Evolutionary conservation across 2,888 invertebrate species (phyloP).

Genomic region (Steromphala cineraria): DNA sequence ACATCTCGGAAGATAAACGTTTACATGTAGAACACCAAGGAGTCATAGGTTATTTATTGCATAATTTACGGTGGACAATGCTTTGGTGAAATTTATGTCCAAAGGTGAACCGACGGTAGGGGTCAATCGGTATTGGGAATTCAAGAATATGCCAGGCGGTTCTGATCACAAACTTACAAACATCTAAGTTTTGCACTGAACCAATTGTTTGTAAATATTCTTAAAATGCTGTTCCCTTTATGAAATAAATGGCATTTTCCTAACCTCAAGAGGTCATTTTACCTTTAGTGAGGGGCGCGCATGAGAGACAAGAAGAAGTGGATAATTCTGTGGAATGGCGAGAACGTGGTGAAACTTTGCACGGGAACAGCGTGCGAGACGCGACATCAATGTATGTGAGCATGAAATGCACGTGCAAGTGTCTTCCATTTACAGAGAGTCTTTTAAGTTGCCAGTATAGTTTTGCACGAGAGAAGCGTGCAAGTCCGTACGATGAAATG

Average conservation of each 20-base stretch:
- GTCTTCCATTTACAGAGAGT: background rate
- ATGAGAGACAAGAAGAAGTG: background rate
- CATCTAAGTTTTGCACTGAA: background rate
- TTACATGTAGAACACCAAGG: background rate
- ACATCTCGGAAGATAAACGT: background rate
- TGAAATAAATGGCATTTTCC: background rate
- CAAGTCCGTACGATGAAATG: background rate
- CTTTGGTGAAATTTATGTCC: background rate
- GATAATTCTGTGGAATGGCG: background rate
- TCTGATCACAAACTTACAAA: no score
- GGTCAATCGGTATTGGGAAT: background rate
- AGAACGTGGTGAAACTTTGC: background rate
- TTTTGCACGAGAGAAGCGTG: no score
- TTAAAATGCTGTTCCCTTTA: background rate
- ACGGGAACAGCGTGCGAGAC: background rate
- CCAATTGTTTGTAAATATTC: background rate
- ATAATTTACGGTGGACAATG: constrained; percentile 12
- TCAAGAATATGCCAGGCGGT: no score
- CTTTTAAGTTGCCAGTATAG: background rate
- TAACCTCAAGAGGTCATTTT: background rate
- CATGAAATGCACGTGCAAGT: constrained; percentile 3
- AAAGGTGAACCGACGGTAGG: background rate
- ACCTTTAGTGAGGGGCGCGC: background rate
- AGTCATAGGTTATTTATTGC: constrained; percentile 7
- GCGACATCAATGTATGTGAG: background rate